Percentiles rank a stretch among this genome's conserved stretches.
These are phyloP conservation scores for Paraescarpia echinospica DNA, from an alignment of 1,140 invertebrate genomes.

Conservation along the genomic window DNA sequence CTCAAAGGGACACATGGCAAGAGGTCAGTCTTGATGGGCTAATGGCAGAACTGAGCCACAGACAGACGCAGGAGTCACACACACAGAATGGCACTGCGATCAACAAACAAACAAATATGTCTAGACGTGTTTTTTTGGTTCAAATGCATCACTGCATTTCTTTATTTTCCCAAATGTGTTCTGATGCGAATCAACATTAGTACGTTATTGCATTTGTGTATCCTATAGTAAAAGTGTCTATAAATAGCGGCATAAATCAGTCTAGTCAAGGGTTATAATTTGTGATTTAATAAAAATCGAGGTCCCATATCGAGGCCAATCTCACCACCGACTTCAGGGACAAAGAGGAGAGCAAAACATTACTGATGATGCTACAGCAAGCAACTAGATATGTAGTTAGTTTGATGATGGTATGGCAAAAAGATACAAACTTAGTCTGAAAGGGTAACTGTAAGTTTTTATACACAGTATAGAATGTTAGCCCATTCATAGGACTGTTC, in stretches of 20 bases:
- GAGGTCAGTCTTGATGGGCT: neutral
- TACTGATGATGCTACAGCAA: too few relatives aligned
- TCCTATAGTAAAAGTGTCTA: neutral
- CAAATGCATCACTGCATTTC: neutral
- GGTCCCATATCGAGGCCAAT: too few relatives aligned
- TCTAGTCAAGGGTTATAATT: neutral
- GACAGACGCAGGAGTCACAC: neutral
- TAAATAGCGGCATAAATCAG: neutral
- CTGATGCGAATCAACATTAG: neutral
- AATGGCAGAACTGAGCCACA: neutral
- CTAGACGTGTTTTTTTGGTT: neutral
- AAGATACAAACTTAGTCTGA: too few relatives aligned
- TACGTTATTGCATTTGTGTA: neutral
- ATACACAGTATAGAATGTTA: too few relatives aligned
- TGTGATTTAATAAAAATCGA: too few relatives aligned
- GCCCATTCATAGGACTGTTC: too few relatives aligned
- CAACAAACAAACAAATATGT: neutral
- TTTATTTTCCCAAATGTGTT: neutral
- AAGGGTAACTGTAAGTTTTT: too few relatives aligned
- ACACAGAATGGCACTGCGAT: neutral
- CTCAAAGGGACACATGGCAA: neutral
- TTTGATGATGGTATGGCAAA: too few relatives aligned
- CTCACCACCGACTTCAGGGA: too few relatives aligned
- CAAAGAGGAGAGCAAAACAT: too few relatives aligned
- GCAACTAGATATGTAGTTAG: too few relatives aligned